Percentiles rank a stretch among this genome's conserved stretches.
Evolutionary conservation across 2,797 vertebrate species (phyloP).

Genomic region (Sardinella longiceps): DNA sequence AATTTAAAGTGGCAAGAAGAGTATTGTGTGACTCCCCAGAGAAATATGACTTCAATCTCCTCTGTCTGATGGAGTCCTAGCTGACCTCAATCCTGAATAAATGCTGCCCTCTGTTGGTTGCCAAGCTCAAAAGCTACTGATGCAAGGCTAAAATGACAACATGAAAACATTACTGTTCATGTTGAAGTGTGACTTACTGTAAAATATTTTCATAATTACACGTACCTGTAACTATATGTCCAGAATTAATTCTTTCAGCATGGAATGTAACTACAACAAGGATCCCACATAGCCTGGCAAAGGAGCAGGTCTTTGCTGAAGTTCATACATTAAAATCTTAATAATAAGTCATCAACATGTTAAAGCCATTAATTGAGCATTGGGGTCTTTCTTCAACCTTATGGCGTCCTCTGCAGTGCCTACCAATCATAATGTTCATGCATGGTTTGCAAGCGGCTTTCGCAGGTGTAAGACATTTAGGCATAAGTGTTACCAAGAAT

Average conservation of each 20-base stretch:
- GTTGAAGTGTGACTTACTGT: neutral
- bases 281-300: neutral
- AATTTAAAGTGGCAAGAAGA: neutral
- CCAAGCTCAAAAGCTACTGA: neutral
- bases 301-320: neutral
- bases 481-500: slow-evolving; percentile 4
- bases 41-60: neutral
- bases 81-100: neutral
- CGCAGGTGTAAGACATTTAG: slow-evolving; percentile 25
- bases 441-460: neutral
- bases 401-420: neutral
- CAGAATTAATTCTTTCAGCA: neutral
- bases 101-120: slow-evolving; percentile 18
- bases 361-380: neutral
- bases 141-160: neutral
- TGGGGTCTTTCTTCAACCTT: neutral
- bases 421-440: neutral
- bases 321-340: neutral
- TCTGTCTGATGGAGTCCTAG: neutral
- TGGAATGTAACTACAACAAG: neutral
- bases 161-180: neutral
- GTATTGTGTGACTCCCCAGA: neutral
- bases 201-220: neutral
- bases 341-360: neutral
- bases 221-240: neutral